Evolutionary conservation across 2,888 invertebrate genomes (phyloP), one percentile per base, ranked within the genome.

Genomic region (Cryptus viduatorius): DNA sequence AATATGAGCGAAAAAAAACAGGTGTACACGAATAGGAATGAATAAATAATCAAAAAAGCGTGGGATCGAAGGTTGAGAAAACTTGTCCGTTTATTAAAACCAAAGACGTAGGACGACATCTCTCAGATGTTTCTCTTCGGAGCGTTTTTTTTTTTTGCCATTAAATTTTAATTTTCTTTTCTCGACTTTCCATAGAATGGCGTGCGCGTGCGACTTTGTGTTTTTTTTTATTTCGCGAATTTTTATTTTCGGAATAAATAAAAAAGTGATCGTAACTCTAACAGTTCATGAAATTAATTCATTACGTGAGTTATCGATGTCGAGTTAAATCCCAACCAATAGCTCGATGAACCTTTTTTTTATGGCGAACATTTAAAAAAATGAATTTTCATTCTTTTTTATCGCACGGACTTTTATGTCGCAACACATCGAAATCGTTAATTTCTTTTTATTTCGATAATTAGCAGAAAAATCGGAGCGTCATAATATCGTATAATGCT

Each of bases 11-110:
- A 61, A 8, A 65, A 16, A 14, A 31, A 12, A 31, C 50, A 65
- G 19, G 50, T 71, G 71, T 69, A 14, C 48, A 80, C 59, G 64
- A 79, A 72, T 48, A 67, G 73, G 31, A 64, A 79, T 72, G 50
- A 72, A 83, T 82, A 82, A 84, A 85, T 78, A 82, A 83, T 83
- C 31, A 86, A 88, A 88, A 88, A 91, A 91, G 88, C 90, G 89
- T 71, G 89, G 90, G 87, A 89, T 89, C 89, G 89, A 91, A 90
- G 90, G 89, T 92, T 93, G 90, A 93, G 92, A 93, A 93, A 92
- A 93, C 92, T 93, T 93, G 93, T 93, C 93, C 93, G 93, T 93
- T 93, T 93, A 93, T 93, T 93, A 76, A 76, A 92, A 90, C 90
- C 37, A 90, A 91, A 92, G 92, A 92, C 91, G 90, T 90, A 89